phyloP scores from a whole-genome alignment of 2,888 invertebrate genomes.

The Pterobdella sp. region DNA sequence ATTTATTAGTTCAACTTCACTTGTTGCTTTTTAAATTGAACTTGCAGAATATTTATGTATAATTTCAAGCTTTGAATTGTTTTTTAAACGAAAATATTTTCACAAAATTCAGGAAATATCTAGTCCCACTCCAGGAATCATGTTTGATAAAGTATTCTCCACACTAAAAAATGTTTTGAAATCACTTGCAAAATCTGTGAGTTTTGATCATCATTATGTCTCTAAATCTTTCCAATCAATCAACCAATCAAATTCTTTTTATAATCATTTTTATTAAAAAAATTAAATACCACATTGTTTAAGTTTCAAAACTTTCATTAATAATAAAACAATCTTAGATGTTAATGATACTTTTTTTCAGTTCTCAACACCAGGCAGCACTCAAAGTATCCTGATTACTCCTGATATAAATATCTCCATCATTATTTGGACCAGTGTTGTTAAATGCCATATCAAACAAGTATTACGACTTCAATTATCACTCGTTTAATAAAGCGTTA shows the following conservation, averaged over 20 bases:
- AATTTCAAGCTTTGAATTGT: neutral
- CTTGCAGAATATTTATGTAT: constrained; percentile 10
- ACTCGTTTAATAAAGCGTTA: too few relatives aligned
- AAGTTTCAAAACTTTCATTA: too few relatives aligned
- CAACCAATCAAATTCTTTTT: too few relatives aligned
- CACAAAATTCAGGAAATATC: constrained; percentile 46
- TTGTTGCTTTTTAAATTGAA: neutral
- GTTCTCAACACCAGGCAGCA: constrained; percentile 65
- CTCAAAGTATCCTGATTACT: constrained; percentile 57
- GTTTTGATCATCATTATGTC: too few relatives aligned
- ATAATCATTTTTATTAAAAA: too few relatives aligned
- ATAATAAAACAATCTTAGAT: too few relatives aligned
- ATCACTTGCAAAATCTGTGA: constrained; percentile 50
- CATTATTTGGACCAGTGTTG: constrained; percentile 69
- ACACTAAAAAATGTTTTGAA: constrained; percentile 47
- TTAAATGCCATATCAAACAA: constrained; percentile 64
- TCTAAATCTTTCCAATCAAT: too few relatives aligned
- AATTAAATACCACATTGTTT: too few relatives aligned
- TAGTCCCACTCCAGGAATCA: constrained; percentile 42
- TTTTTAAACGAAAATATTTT: neutral
- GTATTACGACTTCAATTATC: too few relatives aligned
- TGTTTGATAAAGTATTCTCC: constrained; percentile 48
- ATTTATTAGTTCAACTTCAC: too few relatives aligned
- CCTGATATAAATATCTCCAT: constrained; percentile 68
- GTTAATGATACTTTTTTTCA: constrained; percentile 48